Evolutionary conservation across 2,113 vertebrate genomes (phyloP).

Genomic region (Nesoenas mayeri): DNA sequence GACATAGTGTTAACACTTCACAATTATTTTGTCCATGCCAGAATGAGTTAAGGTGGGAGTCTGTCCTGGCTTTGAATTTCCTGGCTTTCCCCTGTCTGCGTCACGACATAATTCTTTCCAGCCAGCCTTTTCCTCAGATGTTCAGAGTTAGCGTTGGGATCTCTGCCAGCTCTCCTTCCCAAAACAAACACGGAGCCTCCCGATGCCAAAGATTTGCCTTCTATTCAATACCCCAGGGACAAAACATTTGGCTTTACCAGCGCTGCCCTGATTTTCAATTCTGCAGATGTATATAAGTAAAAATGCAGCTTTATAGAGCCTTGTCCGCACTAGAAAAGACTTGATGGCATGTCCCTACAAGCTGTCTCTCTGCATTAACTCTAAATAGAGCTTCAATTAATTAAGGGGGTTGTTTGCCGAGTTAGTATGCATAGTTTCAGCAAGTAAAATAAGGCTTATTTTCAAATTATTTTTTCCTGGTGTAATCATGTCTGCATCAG

Average conservation of each 20-base stretch:
- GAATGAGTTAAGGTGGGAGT: background rate
- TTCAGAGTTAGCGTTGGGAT: slow-evolving; percentile 23
- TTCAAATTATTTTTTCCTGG: background rate
- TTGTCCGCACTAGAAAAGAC: background rate
- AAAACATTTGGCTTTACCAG: slow-evolving; percentile 7
- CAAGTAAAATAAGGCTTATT: background rate
- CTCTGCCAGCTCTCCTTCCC: slow-evolving; percentile 40
- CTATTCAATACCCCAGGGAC: slow-evolving; percentile 10
- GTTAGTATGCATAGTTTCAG: background rate
- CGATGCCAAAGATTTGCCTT: slow-evolving; percentile 35
- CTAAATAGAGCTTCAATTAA: slow-evolving; percentile 50
- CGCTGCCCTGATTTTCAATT: background rate
- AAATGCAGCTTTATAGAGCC: background rate
- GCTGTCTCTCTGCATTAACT: background rate
- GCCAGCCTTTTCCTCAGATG: slow-evolving; percentile 52
- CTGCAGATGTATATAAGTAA: slow-evolving; percentile 14
- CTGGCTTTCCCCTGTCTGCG: slow-evolving; percentile 18
- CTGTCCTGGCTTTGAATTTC: background rate
- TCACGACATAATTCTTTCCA: slow-evolving; percentile 34
- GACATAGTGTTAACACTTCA: background rate
- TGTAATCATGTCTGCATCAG: background rate
- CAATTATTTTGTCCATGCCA: background rate
- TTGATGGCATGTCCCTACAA: background rate
- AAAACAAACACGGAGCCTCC: slow-evolving; percentile 43
- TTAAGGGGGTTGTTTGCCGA: slow-evolving; percentile 28